A percentile compares a stretch with the other conserved stretches of the same genome.
Conservation (phyloP, 1,140 invertebrate species). For the Chlorops oryzae region DNA sequence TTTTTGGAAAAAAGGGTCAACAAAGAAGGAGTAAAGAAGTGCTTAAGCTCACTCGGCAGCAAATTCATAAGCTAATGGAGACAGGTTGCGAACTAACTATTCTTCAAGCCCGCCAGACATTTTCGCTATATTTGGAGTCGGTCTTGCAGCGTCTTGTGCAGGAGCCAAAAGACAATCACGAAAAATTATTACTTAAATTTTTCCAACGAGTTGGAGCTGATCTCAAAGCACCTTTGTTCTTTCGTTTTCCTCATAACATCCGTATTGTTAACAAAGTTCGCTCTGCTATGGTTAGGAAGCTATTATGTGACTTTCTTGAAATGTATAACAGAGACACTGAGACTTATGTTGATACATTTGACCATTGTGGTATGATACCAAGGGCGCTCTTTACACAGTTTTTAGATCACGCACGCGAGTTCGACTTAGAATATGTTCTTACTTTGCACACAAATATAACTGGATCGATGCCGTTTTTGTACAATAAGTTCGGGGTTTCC, state of each 20-base stretch:
- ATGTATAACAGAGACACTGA: conserved; percentile 83
- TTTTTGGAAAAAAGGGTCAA: conserved; percentile 28
- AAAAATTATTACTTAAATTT: conserved; percentile 75
- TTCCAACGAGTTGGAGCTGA: conserved; percentile 71
- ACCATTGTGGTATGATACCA: conserved; percentile 56
- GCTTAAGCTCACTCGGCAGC: conserved; percentile 31
- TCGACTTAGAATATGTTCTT: conserved; percentile 38
- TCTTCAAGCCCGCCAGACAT: conserved; percentile 69
- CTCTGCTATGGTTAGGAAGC: conserved; percentile 80
- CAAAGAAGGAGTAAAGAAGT: conserved; percentile 38
- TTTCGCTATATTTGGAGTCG: conserved; percentile 74
- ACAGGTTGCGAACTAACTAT: conserved; percentile 43
- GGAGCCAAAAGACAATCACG: conserved; percentile 55
- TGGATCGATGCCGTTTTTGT: conserved; percentile 43
- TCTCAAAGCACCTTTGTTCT: conserved; percentile 68
- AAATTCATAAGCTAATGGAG: conserved; percentile 38
- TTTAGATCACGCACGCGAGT: conserved; percentile 48
- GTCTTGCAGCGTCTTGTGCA: conserved; percentile 65
- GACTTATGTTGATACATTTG: conserved; percentile 61
- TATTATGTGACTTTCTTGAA: conserved; percentile 87
- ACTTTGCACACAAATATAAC: conserved; percentile 44
- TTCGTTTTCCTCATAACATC: conserved; percentile 28
- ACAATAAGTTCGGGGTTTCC: conserved; percentile 37
- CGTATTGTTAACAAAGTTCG: conserved; percentile 71
- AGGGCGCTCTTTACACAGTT: conserved; percentile 57